phyloP scores from a whole-genome alignment of 2,888 invertebrate genomes.

The Xestia rhomboidea region DNA sequence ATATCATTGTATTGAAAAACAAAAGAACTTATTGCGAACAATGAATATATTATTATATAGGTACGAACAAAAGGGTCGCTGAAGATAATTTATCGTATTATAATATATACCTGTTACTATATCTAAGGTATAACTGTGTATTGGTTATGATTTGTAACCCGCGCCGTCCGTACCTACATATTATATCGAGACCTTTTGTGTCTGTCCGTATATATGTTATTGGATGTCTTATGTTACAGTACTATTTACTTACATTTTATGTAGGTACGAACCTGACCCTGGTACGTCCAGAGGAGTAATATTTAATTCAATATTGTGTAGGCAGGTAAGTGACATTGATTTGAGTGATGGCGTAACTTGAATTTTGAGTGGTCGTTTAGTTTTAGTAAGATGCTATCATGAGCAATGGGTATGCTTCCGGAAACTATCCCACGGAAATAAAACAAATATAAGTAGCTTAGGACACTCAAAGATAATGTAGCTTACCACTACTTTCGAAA shows the following conservation, averaged over 20 bases:
- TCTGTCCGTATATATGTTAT: slow-evolving; percentile 22
- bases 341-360: not conserved
- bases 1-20: slow-evolving; percentile 63
- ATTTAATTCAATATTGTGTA: slow-evolving; percentile 29
- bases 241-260: slow-evolving; percentile 21
- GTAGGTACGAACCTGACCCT: slow-evolving; percentile 25
- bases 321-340: slow-evolving; percentile 2
- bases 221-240: slow-evolving; percentile 29
- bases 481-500: not conserved
- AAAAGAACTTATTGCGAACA: slow-evolving; percentile 67
- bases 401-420: not conserved
- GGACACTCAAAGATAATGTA: not conserved
- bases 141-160: slow-evolving; percentile 31
- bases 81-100: slow-evolving; percentile 39
- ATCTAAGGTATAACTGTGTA: slow-evolving; percentile 12
- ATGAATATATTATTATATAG: no score
- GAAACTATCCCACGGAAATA: not conserved
- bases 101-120: slow-evolving; percentile 1
- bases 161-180: not conserved
- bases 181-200: slow-evolving; percentile 39
- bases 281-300: slow-evolving; percentile 4
- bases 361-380: not conserved
- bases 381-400: not conserved
- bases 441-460: not conserved
- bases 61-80: slow-evolving; percentile 57